Percentiles rank a stretch among this genome's conserved stretches.
These are phyloP conservation scores for Lasius fuliginosus DNA, from an alignment of 2,888 invertebrate genomes.

Conservation along the genomic window DNA sequence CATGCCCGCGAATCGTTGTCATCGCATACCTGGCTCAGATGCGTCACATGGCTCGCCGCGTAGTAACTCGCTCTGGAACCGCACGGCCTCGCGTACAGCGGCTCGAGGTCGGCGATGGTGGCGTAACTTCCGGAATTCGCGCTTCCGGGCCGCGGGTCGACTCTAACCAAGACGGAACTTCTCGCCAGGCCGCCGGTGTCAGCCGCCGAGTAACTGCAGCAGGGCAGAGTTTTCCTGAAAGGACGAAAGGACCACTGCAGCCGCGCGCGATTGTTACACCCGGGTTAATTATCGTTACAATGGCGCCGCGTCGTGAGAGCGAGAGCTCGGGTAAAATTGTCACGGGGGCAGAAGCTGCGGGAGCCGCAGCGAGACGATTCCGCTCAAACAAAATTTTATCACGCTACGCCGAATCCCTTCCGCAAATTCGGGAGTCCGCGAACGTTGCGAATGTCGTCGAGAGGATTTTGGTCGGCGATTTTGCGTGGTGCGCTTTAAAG, in stretches of 20 bases:
- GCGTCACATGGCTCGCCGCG: constrained; percentile 93
- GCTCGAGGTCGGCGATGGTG: constrained; percentile 93
- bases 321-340: constrained; percentile 48
- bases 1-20: constrained; percentile 41
- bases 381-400: constrained; percentile 31
- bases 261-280: constrained; percentile 62
- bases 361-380: not conserved
- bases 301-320: constrained; percentile 33
- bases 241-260: constrained; percentile 49
- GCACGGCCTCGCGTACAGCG: constrained; percentile 86
- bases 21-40: constrained; percentile 89
- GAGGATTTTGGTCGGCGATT: not conserved
- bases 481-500: not conserved
- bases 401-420: constrained; percentile 1
- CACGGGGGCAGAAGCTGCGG: not conserved
- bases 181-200: constrained; percentile 92
- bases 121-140: constrained; percentile 93
- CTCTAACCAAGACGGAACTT: constrained; percentile 90
- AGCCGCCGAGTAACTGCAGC: constrained; percentile 92
- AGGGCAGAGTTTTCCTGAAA: constrained; percentile 85
- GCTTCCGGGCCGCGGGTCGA: constrained; percentile 92
- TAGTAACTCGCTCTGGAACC: constrained; percentile 91
- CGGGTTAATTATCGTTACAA: constrained; percentile 70
- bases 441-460: not conserved
- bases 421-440: not conserved